These are phyloP conservation scores for Buceros bicornis DNA, from an alignment of 2,797 vertebrate species.

Conservation along the genomic window DNA sequence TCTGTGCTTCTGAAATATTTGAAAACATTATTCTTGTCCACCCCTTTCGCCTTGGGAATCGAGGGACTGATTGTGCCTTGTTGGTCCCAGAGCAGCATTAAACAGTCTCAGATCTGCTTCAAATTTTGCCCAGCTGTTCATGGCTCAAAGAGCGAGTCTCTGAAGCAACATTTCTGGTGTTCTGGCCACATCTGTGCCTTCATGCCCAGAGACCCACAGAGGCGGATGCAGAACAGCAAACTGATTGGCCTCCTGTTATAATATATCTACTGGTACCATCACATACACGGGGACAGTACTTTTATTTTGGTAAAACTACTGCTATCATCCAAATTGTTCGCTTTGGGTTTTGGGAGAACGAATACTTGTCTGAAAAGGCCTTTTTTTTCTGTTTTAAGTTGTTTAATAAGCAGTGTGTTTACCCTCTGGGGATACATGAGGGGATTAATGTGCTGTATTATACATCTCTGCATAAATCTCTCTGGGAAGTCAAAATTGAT, in stretches of 20 bases:
- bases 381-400: not conserved
- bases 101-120: not conserved
- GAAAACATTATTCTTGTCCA: not conserved
- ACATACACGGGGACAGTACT: not conserved
- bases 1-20: not conserved
- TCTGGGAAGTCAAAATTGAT: slow-evolving; percentile 50
- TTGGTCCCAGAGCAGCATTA: not conserved
- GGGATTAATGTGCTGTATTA: slow-evolving; percentile 25
- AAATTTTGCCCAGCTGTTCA: not conserved
- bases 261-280: not conserved
- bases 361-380: not conserved
- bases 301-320: not conserved
- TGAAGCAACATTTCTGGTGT: not conserved
- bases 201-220: not conserved
- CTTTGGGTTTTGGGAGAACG: not conserved
- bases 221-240: not conserved
- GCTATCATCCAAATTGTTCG: not conserved
- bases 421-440: not conserved
- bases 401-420: slow-evolving; percentile 4
- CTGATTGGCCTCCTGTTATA: accelerated
- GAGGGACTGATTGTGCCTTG: not conserved
- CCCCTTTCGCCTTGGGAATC: not conserved
- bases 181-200: not conserved
- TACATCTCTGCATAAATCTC: slow-evolving; percentile 35
- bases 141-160: not conserved